Evolutionary conservation across 2,797 vertebrate species (phyloP), one percentile per base, ranked within the genome.

Genomic region (Pipistrellus nathusii): DNA sequence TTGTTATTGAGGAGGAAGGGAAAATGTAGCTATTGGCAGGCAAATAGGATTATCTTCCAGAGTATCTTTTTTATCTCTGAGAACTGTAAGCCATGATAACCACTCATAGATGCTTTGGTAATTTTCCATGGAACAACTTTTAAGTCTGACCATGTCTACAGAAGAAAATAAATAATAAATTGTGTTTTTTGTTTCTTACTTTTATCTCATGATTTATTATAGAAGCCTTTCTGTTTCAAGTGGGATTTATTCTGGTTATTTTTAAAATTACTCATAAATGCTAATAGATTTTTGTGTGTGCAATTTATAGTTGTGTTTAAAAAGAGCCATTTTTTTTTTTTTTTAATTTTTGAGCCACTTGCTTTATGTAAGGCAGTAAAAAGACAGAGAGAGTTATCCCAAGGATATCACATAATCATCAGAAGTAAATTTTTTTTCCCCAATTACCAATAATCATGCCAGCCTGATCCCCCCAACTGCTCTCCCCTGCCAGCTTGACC

Each of bases 171-270:
- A 32, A n/a, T 77, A 51, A 85, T 91, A 76, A n/a, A 62, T 44
- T 80, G 38, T 55, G 23, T 86, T 80, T 87, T 62, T 88, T 35
- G 59, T 76, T 75, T 82, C 69, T 90, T 66, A 51, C 48, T 78
- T 81, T 41, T 68, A 87, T 73, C 25, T 30, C 27, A 9, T 86
- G 83, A 94, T 90, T 93, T 48, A 90, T 64, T 95, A 35, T 80
- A 72, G 66, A 88, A 88, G 17, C 7, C n/a, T 88, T 84, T 91
- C 38, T 93, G 14, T 89, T 48, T 85, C 68, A 4, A 93, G 77
- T 94, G 38, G 38, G 25, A 59, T 95, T 90, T 91, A 23, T 91
- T 80, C 44, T 94, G 92, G 7, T 91, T 91, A 46, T 77, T 88
- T 21, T 12, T 27, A 8, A 55, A 84, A 71, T 84, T 90, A 68